Conservation (phyloP, 1,140 invertebrate genomes). For the Aleiodes sp. region DNA sequence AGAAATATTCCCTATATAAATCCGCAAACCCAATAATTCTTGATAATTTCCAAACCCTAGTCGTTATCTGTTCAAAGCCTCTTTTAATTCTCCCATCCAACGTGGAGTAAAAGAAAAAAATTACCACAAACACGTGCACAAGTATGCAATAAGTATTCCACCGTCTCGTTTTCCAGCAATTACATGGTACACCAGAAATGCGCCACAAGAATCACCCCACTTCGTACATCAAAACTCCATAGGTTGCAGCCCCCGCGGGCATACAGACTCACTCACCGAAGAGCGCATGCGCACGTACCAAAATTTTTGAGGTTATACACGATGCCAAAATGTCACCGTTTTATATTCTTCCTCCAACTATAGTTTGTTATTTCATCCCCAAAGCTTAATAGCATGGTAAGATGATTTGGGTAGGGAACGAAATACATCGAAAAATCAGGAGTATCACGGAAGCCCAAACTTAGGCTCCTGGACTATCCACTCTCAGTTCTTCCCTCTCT, state of each 20-base stretch:
- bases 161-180: conserved; percentile 65
- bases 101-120: too few species aligned
- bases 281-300: not conserved
- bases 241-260: conserved; percentile 23
- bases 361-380: conserved; percentile 13
- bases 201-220: conserved; percentile 64
- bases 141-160: conserved; percentile 57
- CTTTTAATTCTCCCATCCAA: too few species aligned
- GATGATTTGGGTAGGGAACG: not conserved
- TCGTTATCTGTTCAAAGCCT: too few species aligned
- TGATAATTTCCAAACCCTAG: too few species aligned
- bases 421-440: too few species aligned
- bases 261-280: not conserved
- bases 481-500: not conserved
- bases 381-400: not conserved
- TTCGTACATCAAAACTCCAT: conserved; percentile 38
- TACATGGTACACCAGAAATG: conserved; percentile 61
- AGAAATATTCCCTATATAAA: too few species aligned
- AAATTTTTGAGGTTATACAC: too few species aligned
- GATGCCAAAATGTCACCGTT: too few species aligned
- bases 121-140: too few species aligned
- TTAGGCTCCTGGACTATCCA: conserved; percentile 12
- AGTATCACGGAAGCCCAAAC: conserved; percentile 46
- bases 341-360: not conserved
- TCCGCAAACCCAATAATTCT: too few species aligned